Percentiles rank a stretch among this genome's conserved stretches.
These are phyloP conservation scores for Campoletis raptor DNA, from an alignment of 2,888 invertebrate species.

Conservation along the genomic window DNA sequence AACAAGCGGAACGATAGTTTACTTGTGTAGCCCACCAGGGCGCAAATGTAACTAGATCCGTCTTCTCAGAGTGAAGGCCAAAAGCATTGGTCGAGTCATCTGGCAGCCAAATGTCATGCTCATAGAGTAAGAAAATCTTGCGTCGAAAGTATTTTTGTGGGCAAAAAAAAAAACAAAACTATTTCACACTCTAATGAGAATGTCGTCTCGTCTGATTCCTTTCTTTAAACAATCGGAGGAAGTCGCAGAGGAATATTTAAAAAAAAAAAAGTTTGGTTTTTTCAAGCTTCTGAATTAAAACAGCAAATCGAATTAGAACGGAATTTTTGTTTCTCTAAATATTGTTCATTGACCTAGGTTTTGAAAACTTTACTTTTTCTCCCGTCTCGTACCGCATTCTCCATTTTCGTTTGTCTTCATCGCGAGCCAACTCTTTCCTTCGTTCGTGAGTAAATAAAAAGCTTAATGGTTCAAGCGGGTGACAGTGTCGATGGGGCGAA, in stretches of 20 bases:
- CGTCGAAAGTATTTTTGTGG: slow-evolving; percentile 17
- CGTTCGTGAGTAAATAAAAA: slow-evolving; percentile 76
- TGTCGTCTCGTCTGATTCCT: slow-evolving; percentile 2
- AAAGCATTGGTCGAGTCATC: slow-evolving; percentile 62
- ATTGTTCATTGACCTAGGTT: neutral
- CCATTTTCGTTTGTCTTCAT: slow-evolving; percentile 1
- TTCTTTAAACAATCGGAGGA: neutral
- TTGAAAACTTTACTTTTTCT: neutral
- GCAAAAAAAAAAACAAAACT: slow-evolving; percentile 14
- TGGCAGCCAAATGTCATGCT: slow-evolving; percentile 71
- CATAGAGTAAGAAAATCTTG: slow-evolving; percentile 30
- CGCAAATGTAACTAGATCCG: slow-evolving; percentile 68
- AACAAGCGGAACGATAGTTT: slow-evolving; percentile 62
- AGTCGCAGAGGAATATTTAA: neutral
- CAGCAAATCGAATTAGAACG: neutral
- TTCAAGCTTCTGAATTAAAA: neutral
- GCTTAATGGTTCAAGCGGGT: slow-evolving; percentile 74
- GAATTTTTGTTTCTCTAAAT: neutral
- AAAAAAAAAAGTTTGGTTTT: neutral
- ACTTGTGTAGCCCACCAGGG: slow-evolving; percentile 44
- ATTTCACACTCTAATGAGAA: slow-evolving; percentile 22
- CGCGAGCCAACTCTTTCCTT: slow-evolving; percentile 34
- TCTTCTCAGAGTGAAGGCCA: slow-evolving; percentile 43
- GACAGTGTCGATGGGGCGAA: slow-evolving; percentile 73
- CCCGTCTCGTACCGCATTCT: neutral